A percentile compares a stretch with the other conserved stretches of the same genome.
Evolutionary conservation across 2,797 vertebrate genomes (phyloP).

Genomic region (Megaceryle alcyon): DNA sequence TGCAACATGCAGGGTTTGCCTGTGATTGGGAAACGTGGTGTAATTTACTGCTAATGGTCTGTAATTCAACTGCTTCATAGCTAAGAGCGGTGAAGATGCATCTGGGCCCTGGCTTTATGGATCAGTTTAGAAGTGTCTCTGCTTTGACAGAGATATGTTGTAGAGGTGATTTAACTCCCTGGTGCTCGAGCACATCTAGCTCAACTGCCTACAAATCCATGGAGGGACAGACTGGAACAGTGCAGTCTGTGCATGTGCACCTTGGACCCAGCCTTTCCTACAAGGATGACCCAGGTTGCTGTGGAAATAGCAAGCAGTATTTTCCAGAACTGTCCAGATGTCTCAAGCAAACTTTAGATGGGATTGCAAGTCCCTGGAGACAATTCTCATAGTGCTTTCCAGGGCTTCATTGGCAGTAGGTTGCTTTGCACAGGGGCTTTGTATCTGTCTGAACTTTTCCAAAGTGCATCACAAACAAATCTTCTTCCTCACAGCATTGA

Average conservation of each 20-base stretch:
- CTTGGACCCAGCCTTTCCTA: neutral
- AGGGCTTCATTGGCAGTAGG: neutral
- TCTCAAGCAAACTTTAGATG: neutral
- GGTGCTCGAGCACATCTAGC: neutral
- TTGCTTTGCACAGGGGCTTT: neutral
- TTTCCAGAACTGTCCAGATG: neutral
- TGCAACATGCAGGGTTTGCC: neutral
- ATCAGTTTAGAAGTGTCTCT: neutral
- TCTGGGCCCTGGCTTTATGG: neutral
- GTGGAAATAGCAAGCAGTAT: neutral
- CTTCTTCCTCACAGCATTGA: neutral
- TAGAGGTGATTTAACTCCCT: neutral
- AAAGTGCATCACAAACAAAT: neutral
- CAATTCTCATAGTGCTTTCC: neutral
- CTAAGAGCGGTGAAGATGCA: neutral
- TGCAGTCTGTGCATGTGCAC: neutral
- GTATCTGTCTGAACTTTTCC: neutral
- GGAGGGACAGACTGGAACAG: neutral
- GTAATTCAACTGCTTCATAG: neutral
- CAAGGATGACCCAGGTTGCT: neutral
- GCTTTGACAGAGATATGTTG: neutral
- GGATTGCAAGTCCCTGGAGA: neutral
- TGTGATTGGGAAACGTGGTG: neutral
- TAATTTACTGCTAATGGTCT: neutral
- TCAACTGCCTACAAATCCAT: neutral